phyloP scores from a whole-genome alignment of 2,113 vertebrate species.

The Eurystomus gularis region DNA sequence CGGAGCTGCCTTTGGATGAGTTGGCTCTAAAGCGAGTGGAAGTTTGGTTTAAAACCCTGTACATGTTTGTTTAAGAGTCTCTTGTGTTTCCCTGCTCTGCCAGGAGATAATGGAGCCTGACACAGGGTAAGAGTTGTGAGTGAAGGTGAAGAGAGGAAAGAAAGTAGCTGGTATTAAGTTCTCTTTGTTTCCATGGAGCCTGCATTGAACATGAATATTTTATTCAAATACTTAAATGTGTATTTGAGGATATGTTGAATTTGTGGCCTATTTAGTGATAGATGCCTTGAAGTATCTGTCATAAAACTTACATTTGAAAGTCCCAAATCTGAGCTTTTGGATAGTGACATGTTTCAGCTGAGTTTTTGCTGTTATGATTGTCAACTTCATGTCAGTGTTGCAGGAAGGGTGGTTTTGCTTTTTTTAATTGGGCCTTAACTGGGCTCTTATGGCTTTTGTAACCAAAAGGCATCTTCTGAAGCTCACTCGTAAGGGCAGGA shows the following conservation, averaged over 20 bases:
- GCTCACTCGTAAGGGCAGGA: neutral
- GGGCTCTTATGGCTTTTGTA: neutral
- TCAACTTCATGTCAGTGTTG: neutral
- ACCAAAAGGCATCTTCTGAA: neutral
- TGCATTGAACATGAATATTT: neutral
- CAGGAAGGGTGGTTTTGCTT: neutral
- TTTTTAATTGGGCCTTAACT: neutral
- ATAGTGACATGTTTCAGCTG: neutral
- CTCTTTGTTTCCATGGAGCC: neutral
- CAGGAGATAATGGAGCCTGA: neutral
- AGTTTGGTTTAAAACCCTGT: neutral
- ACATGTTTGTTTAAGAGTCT: neutral
- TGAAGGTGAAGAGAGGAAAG: neutral
- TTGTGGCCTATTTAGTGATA: neutral
- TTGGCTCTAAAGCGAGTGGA: neutral
- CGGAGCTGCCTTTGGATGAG: neutral
- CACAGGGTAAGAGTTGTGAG: neutral
- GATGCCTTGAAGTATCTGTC: neutral
- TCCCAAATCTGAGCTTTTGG: neutral
- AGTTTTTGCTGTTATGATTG: neutral
- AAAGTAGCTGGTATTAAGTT: neutral
- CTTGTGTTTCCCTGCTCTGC: neutral
- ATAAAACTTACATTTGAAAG: neutral
- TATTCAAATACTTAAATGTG: neutral
- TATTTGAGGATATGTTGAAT: neutral